Percentiles rank a stretch among this genome's conserved stretches.
These are phyloP conservation scores for Stenodera caucasica DNA, from an alignment of 2,888 invertebrate genomes.

Conservation along the genomic window DNA sequence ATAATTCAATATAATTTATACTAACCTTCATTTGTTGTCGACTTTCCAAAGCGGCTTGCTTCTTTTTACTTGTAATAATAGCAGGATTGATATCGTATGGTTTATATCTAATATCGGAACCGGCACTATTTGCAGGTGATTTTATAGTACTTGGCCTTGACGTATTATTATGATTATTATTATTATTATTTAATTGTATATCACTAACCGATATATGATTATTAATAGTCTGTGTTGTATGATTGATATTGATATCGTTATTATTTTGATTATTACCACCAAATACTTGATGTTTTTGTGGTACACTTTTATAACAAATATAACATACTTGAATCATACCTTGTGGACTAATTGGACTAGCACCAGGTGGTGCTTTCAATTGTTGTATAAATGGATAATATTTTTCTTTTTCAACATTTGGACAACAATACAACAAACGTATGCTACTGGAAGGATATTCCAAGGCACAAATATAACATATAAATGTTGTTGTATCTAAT, in stretches of 20 bases:
- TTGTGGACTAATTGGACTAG: slow-evolving; percentile 87
- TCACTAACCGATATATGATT: slow-evolving; percentile 53
- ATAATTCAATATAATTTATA: no score
- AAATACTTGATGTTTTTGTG: slow-evolving; percentile 74
- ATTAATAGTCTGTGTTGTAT: slow-evolving; percentile 37
- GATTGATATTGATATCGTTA: slow-evolving; percentile 14
- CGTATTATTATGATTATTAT: slow-evolving; percentile 40
- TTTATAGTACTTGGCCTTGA: slow-evolving; percentile 59
- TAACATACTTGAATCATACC: slow-evolving; percentile 90
- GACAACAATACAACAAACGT: slow-evolving; percentile 80
- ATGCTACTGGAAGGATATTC: slow-evolving; percentile 79
- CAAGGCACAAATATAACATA: slow-evolving; percentile 88
- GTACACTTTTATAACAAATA: slow-evolving; percentile 81
- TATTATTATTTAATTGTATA: slow-evolving; percentile 47
- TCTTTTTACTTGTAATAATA: slow-evolving; percentile 55
- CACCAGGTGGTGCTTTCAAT: slow-evolving; percentile 78
- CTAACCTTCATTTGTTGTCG: slow-evolving; percentile 32
- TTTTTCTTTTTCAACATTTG: slow-evolving; percentile 83
- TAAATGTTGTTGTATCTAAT: slow-evolving; percentile 71
- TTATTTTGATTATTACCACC: slow-evolving; percentile 50
- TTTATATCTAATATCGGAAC: slow-evolving; percentile 63
- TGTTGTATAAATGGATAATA: slow-evolving; percentile 88
- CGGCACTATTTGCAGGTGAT: slow-evolving; percentile 59
- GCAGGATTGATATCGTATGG: slow-evolving; percentile 62
- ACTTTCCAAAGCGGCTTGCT: slow-evolving; percentile 53